Evolutionary conservation across 2,797 vertebrate genomes (phyloP).

Genomic region (Octomys mimax): DNA sequence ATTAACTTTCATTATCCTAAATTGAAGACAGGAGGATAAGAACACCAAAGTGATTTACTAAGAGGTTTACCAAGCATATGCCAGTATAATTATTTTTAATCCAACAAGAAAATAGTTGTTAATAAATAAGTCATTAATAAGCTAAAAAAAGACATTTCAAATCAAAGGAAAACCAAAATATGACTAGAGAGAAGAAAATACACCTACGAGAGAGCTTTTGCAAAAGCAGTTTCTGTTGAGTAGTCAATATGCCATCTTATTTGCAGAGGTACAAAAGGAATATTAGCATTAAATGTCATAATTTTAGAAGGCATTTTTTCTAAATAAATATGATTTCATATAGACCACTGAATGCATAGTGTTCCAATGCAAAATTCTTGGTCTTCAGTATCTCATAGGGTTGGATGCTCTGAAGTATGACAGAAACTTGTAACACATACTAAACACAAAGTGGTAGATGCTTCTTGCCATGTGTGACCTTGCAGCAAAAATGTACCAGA

Average conservation of each 20-base stretch:
- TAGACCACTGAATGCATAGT: too few relatives aligned
- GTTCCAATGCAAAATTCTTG: too few relatives aligned
- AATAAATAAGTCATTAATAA: constrained; percentile 83
- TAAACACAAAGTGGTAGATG: too few relatives aligned
- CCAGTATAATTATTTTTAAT: constrained; percentile 83
- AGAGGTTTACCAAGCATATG: constrained; percentile 78
- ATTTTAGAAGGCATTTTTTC: background rate
- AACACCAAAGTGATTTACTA: constrained; percentile 76
- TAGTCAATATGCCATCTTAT: background rate
- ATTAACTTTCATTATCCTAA: constrained; percentile 77
- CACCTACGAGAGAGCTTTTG: background rate
- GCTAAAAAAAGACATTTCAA: constrained; percentile 37
- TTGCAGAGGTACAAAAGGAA: background rate
- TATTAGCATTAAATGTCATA: background rate
- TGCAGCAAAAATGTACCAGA: too few relatives aligned
- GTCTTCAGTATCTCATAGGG: too few relatives aligned
- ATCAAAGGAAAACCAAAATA: background rate
- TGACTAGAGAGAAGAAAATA: background rate
- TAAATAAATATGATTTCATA: background rate
- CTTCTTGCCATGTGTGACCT: too few relatives aligned
- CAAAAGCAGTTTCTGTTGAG: background rate
- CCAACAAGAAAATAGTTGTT: constrained; percentile 79
- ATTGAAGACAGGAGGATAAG: constrained; percentile 70
- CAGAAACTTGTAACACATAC: too few relatives aligned
- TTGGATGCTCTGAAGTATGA: too few relatives aligned